These are phyloP conservation scores for Rhinatrema bivittatum DNA, from an alignment of 2,797 vertebrate genomes.

Conservation along the genomic window DNA sequence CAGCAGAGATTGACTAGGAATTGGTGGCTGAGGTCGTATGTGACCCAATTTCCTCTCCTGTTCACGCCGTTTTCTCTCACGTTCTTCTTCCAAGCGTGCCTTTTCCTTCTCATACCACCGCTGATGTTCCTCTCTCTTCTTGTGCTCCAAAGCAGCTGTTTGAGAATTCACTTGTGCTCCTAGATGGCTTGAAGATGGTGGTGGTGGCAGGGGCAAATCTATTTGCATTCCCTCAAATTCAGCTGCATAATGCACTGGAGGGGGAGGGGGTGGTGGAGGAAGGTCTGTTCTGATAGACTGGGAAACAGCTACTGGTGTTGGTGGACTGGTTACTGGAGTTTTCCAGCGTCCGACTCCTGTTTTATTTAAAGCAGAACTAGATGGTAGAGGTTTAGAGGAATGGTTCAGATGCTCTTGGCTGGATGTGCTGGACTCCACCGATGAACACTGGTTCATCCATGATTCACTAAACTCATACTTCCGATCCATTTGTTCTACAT, in stretches of 20 bases:
- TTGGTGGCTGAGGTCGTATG: slow-evolving; percentile 70
- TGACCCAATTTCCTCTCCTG: slow-evolving; percentile 91
- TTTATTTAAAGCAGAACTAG: slow-evolving; percentile 75
- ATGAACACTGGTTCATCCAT: slow-evolving; percentile 72
- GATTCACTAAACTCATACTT: slow-evolving; percentile 53
- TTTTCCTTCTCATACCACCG: slow-evolving; percentile 98
- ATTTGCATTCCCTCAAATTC: slow-evolving; percentile 62
- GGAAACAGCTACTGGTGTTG: slow-evolving; percentile 41
- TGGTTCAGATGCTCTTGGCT: slow-evolving; percentile 94
- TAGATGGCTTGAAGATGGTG: slow-evolving; percentile 49
- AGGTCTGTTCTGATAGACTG: slow-evolving; percentile 64
- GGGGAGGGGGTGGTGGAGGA: slow-evolving; percentile 62
- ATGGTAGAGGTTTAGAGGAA: slow-evolving; percentile 61
- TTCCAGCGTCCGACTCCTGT: slow-evolving; percentile 94
- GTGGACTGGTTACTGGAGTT: slow-evolving; percentile 67
- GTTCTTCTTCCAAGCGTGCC: slow-evolving; percentile 89
- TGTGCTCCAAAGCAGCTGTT: slow-evolving; percentile 68
- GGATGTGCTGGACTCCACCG: slow-evolving; percentile 84
- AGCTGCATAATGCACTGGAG: slow-evolving; percentile 53
- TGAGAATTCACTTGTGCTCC: slow-evolving; percentile 52
- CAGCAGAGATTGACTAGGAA: slow-evolving; percentile 48
- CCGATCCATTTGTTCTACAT: slow-evolving; percentile 52
- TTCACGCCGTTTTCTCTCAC: slow-evolving; percentile 87
- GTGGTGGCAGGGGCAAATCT: slow-evolving; percentile 60
- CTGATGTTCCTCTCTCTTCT: slow-evolving; percentile 93